Base-by-base conservation (phyloP, 2,113 vertebrate genomes). In the Pomatostomus ruficeps region DNA sequence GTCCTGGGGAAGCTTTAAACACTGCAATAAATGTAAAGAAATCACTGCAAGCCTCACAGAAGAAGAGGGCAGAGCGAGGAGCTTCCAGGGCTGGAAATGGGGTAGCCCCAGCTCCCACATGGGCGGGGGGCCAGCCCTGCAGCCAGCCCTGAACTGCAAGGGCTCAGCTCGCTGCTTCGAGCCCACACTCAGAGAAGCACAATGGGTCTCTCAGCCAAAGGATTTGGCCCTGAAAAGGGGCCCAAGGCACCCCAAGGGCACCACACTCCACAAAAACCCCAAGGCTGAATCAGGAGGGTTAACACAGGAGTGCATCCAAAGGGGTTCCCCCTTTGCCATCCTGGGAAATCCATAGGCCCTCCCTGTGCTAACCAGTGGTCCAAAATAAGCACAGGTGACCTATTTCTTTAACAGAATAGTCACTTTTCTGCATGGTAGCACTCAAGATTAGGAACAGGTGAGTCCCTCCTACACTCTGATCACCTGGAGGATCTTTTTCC, bases 161-260 rank as follows among this genome's bases (percentile, higher is more conserved):
- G 36, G 5, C 25, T 52, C 66, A 26, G 28, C 81, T 75, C 15
- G 0, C 38, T 19, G 40, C 8, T 7, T 6, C 7, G 1, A 40
- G 7, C 33, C 40, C 6, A 0, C 6, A 1, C 36, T 40, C 21
- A 1, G 5, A 31, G 31, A 11, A 49, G 29, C 35, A 81, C 81
- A 81, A 81, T 6, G 40, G 9, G 8, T 3, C 91, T 65, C 86
- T 73, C 49, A 88, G 10, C 28, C 36, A 10, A 36, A 61, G 68
- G 46, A 77, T 24, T n/a, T 3, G 2, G 68, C 54, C 25, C 59
- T 13, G 7, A 26, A 66, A 83, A 58, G 33, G 29, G 33, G 12
- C 12, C 43, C 68, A 4, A 33, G 45, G 61, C 38, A 54, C 58
- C 52, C n/a, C 11, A 38, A 48, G 48, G 52, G 61, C 63, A 73